phyloP scores from a whole-genome alignment of 2,888 invertebrate genomes.

The Aproaerema taeniolella region DNA sequence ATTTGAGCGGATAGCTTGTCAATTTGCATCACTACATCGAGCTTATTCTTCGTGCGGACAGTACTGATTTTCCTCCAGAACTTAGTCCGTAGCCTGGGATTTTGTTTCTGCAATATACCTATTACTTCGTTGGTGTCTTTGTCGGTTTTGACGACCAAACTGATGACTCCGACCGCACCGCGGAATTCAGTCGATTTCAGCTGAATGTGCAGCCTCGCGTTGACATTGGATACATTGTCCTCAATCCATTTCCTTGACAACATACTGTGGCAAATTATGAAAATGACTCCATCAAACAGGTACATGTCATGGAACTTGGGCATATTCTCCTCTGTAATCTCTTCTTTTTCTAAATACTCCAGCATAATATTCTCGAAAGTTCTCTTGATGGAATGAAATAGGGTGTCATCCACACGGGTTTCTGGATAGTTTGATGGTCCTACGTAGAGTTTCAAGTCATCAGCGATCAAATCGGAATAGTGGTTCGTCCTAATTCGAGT shows the following conservation, averaged over 20 bases:
- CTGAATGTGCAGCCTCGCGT: slow-evolving; percentile 34
- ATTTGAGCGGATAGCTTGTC: slow-evolving; percentile 64
- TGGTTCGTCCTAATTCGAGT: slow-evolving; percentile 54
- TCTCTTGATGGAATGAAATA: slow-evolving; percentile 48
- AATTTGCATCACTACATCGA: slow-evolving; percentile 58
- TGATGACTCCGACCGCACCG: slow-evolving; percentile 65
- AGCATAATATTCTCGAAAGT: slow-evolving; percentile 44
- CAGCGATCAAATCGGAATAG: slow-evolving; percentile 55
- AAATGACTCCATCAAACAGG: slow-evolving; percentile 63
- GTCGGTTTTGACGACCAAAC: slow-evolving; percentile 46
- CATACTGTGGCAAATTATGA: slow-evolving; percentile 54
- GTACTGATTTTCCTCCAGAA: slow-evolving; percentile 62
- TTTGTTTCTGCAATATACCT: slow-evolving; percentile 44
- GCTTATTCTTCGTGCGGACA: slow-evolving; percentile 37
- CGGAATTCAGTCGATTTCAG: slow-evolving; percentile 60
- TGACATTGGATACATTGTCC: slow-evolving; percentile 32
- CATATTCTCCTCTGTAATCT: slow-evolving; percentile 28
- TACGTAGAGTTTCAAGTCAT: slow-evolving; percentile 59
- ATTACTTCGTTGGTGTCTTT: slow-evolving; percentile 50
- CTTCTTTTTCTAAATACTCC: slow-evolving; percentile 30
- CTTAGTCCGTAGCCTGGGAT: slow-evolving; percentile 56
- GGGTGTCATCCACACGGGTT: slow-evolving; percentile 46
- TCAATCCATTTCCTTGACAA: slow-evolving; percentile 49
- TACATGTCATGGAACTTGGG: slow-evolving; percentile 62
- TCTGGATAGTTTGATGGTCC: slow-evolving; percentile 61